Evolutionary conservation across 1,140 invertebrate species (phyloP).

Genomic region (Pseudomyrmex sp.): DNA sequence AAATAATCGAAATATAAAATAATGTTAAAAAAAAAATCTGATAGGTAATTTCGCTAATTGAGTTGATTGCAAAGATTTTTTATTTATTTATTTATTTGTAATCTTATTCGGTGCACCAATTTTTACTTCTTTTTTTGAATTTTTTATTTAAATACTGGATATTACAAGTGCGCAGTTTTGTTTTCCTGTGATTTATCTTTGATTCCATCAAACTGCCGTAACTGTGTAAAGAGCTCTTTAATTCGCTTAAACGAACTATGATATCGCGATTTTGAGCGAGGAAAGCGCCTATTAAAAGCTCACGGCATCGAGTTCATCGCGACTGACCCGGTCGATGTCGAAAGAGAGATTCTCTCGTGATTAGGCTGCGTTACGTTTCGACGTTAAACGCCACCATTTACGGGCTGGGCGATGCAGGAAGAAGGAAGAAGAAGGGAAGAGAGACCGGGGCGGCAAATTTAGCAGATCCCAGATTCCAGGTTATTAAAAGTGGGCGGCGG

Average conservation of each 20-base stretch:
- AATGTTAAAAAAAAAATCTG: background rate
- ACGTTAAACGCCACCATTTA: slow-evolving; percentile 72
- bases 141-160: background rate
- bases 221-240: background rate
- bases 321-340: background rate
- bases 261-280: slow-evolving; percentile 24
- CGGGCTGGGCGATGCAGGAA: slow-evolving; percentile 56
- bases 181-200: background rate
- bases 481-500: slow-evolving; percentile 84
- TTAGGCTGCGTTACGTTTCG: background rate
- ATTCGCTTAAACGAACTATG: background rate
- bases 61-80: background rate
- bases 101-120: no score
- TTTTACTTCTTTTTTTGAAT: background rate
- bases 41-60: background rate
- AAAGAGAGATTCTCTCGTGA: slow-evolving; percentile 22
- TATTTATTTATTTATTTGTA: slow-evolving; percentile 10
- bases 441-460: slow-evolving; percentile 77
- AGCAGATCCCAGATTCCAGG: slow-evolving; percentile 80
- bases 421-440: slow-evolving; percentile 41
- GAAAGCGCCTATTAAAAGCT: slow-evolving; percentile 53
- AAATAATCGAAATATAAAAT: no score
- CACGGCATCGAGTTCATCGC: slow-evolving; percentile 51
- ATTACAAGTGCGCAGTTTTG: background rate
- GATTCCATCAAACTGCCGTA: background rate